phyloP scores from a whole-genome alignment of 2,888 invertebrate genomes.

The Eupithecia insigniata region DNA sequence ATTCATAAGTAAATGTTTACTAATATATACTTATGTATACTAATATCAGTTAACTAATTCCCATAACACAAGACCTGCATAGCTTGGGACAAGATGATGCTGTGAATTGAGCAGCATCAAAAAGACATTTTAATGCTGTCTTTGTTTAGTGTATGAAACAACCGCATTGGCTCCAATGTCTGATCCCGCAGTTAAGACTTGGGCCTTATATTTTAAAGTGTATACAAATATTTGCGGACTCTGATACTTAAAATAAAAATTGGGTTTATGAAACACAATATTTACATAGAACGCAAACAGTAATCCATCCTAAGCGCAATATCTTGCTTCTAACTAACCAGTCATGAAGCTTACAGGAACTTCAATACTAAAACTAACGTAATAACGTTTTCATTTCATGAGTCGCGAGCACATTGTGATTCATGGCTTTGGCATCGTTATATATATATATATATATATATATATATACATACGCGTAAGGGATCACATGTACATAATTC shows the following conservation, averaged over 20 bases:
- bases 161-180: neutral
- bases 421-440: constrained; percentile 25
- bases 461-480: constrained; percentile 11
- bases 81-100: neutral
- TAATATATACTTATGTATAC: no score
- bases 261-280: neutral
- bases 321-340: constrained; percentile 23
- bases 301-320: neutral
- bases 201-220: neutral
- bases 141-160: neutral
- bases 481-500: constrained; percentile 35
- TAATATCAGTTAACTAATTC: neutral
- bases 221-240: neutral
- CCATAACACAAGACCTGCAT: neutral
- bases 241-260: neutral
- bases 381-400: constrained; percentile 15
- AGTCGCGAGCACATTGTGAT: constrained; percentile 19
- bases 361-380: neutral
- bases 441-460: constrained; percentile 20
- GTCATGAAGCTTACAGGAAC: constrained; percentile 10
- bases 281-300: neutral
- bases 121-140: neutral
- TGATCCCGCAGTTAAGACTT: neutral
- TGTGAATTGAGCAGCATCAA: neutral
- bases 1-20: neutral